Base-by-base conservation (phyloP, 2,888 invertebrate genomes). In the Nephrocerus scutellatus region DNA sequence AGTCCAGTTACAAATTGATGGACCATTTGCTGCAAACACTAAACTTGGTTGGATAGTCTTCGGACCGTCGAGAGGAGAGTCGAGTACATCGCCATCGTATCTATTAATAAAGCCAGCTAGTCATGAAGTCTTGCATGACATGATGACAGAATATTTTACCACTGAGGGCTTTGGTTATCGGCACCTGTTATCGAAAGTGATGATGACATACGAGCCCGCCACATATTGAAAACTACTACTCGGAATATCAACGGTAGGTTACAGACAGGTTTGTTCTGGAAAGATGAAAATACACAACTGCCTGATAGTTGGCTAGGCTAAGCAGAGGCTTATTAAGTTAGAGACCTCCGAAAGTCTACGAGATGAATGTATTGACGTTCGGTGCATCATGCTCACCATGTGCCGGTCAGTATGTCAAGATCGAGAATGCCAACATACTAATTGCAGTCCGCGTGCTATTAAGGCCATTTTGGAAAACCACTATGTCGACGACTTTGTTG, bases 311-410 rank as follows among this genome's bases (percentile, higher is more conserved):
- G 5, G 25, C n/a, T 49, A 46, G 44, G 54, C 51, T 8, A n/a
- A 30, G 10, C 42, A 34, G 15, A 42, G 51, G 10, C 24, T 50
- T 4, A 9, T 36, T n/a, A 28, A 36, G 2, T 31, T 49, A 16
- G 44, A 46, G 20, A 2, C 39, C 26, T 16, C 38, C 38, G 9
- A 34, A 37, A 10, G 23, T 42, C 3, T 51, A 45, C 24, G 38
- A 46, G 16, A 46, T 49, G 46, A 6, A 41, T 2, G 40, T 46
- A 1, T 46, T 49, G 47, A 51, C 44, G 19, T 47, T 51, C 26
- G 44, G 48, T 15, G 49, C 51, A 12, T 42, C 42, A 13, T 49
- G 49, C n/a, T 36, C 44, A 1, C 26, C 41, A 12, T 32, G 41
- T 9, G 38, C 36, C 21, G 46, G 45, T 4, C 50, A 51, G 22